A percentile compares a stretch with the other conserved stretches of the same genome.
phyloP scores from a whole-genome alignment of 1,140 invertebrate genomes.

The Eumeta japonica region DNA sequence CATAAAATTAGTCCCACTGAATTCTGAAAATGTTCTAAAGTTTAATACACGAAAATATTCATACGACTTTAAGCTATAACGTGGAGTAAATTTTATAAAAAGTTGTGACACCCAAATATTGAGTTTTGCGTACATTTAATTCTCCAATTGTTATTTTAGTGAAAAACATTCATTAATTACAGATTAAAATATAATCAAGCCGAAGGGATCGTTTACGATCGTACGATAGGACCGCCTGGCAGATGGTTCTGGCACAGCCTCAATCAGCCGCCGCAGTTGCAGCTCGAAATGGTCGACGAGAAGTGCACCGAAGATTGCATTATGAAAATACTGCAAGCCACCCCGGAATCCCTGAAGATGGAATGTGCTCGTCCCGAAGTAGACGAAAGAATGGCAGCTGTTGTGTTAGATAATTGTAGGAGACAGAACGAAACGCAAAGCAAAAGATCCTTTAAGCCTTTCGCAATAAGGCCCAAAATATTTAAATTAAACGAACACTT shows the following conservation, averaged over 20 bases:
- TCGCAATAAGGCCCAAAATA: slow-evolving; percentile 25
- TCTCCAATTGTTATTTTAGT: too few species aligned
- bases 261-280: slow-evolving; percentile 28
- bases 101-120: too few species aligned
- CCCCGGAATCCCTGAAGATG: slow-evolving; percentile 1
- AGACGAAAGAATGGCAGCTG: slow-evolving; percentile 17
- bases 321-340: neutral
- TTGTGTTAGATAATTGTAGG: slow-evolving; percentile 26
- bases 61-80: too few species aligned
- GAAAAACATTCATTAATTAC: too few species aligned
- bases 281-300: slow-evolving; percentile 16
- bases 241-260: slow-evolving; percentile 34
- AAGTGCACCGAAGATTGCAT: neutral
- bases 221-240: slow-evolving; percentile 17
- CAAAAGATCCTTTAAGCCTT: slow-evolving; percentile 20
- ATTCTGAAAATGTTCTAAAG: too few species aligned
- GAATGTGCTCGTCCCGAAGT: slow-evolving; percentile 1
- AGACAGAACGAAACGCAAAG: slow-evolving; percentile 22
- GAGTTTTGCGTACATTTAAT: too few species aligned
- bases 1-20: too few species aligned
- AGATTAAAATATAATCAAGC: slow-evolving; percentile 36
- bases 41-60: too few species aligned
- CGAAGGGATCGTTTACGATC: slow-evolving; percentile 26
- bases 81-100: too few species aligned
- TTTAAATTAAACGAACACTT: slow-evolving; percentile 30